phyloP scores from a whole-genome alignment of 2,113 vertebrate species.

The Gnathonemus longibarbis region DNA sequence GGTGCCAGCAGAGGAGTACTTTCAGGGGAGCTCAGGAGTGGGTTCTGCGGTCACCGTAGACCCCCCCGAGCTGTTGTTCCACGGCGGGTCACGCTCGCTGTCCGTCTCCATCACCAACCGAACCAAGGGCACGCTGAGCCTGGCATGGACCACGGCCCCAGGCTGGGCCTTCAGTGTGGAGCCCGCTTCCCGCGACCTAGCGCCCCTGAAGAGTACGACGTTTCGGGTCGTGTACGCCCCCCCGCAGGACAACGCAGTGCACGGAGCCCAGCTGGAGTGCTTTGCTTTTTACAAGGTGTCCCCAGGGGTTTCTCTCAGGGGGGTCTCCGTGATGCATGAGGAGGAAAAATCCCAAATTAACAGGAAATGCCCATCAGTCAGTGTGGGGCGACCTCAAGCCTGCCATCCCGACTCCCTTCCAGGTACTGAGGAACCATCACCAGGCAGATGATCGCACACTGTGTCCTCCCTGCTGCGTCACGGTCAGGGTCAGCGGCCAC shows the following conservation, averaged over 20 bases:
- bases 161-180: constrained; percentile 62
- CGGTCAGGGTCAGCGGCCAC: constrained; percentile 68
- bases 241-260: constrained; percentile 60
- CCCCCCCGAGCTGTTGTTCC: constrained; percentile 69
- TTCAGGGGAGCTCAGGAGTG: constrained; percentile 33
- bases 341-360: not conserved
- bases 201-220: constrained; percentile 71
- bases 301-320: not conserved
- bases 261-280: constrained; percentile 75
- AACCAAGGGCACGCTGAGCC: constrained; percentile 69
- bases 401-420: not conserved
- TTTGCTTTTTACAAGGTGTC: constrained; percentile 78
- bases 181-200: constrained; percentile 65
- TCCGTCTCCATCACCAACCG: constrained; percentile 75
- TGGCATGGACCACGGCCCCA: constrained; percentile 66
- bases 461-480: constrained; percentile 77
- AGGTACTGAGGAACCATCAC: constrained; percentile 59
- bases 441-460: constrained; percentile 58
- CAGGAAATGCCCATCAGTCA: not conserved
- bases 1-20: constrained; percentile 61
- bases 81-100: constrained; percentile 46
- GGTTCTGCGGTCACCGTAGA: constrained; percentile 56
- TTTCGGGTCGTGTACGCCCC: constrained; percentile 72
- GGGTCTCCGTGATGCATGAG: not conserved
- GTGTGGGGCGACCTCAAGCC: not conserved